phyloP scores from a whole-genome alignment of 1,140 invertebrate genomes.

The Aphaenogaster ashmeadi region DNA sequence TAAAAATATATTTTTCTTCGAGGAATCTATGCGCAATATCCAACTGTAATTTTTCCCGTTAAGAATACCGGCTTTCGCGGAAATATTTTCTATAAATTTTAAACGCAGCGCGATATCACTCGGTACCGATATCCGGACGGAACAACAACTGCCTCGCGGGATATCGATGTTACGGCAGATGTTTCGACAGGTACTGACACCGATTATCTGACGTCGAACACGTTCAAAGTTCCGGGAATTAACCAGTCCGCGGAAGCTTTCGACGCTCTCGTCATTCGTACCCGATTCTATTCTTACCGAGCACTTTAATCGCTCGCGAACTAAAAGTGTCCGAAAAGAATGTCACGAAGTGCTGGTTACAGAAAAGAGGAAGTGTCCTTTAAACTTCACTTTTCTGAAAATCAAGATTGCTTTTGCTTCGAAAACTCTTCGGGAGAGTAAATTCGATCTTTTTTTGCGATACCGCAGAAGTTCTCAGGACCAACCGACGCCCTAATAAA shows the following conservation, averaged over 20 bases:
- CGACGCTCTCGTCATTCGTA: slow-evolving; percentile 21
- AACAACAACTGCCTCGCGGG: slow-evolving; percentile 67
- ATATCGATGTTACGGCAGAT: slow-evolving; percentile 64
- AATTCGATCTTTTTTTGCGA: background rate
- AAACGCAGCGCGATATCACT: slow-evolving; percentile 26
- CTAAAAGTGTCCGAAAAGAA: slow-evolving; percentile 34
- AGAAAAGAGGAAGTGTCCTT: background rate
- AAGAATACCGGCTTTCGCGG: slow-evolving; percentile 8
- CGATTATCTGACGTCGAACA: slow-evolving; percentile 61
- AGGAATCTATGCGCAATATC: background rate
- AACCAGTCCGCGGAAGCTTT: slow-evolving; percentile 55
- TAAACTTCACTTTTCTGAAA: slow-evolving; percentile 27
- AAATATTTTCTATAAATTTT: slow-evolving; percentile 40
- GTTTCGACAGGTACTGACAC: slow-evolving; percentile 52
- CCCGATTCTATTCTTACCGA: slow-evolving; percentile 33
- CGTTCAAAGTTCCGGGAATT: slow-evolving; percentile 51
- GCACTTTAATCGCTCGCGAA: slow-evolving; percentile 50
- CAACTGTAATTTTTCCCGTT: slow-evolving; percentile 21
- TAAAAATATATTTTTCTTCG: background rate
- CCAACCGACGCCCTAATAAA: background rate
- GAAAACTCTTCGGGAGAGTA: slow-evolving; percentile 5
- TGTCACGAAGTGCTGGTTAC: slow-evolving; percentile 18
- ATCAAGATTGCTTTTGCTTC: background rate
- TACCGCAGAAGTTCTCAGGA: slow-evolving; percentile 1
- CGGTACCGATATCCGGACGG: slow-evolving; percentile 32